phyloP scores from a whole-genome alignment of 2,113 vertebrate species.

The Carassius auratus region DNA sequence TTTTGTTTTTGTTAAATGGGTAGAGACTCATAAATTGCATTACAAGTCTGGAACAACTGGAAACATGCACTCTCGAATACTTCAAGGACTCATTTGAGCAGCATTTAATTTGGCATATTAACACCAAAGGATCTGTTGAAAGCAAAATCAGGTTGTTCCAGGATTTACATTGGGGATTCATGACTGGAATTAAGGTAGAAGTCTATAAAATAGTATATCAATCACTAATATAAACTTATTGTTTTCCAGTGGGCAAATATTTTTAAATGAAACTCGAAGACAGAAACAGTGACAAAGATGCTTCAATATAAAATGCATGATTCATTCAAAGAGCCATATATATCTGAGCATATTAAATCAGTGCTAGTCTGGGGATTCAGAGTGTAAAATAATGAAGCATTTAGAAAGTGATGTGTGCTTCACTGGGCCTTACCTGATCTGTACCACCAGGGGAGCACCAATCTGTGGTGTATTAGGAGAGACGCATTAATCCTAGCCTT shows the following conservation, averaged over 20 bases:
- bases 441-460: conserved; percentile 73
- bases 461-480: conserved; percentile 75
- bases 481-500: conserved; percentile 77
- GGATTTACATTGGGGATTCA: not conserved
- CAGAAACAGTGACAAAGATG: conserved; percentile 11
- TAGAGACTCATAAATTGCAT: conserved; percentile 19
- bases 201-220: conserved; percentile 18
- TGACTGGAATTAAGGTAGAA: not conserved
- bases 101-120: conserved; percentile 70
- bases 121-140: conserved; percentile 15
- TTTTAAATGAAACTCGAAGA: conserved; percentile 18
- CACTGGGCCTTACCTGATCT: conserved; percentile 78
- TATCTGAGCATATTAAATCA: conserved; percentile 85
- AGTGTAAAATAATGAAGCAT: conserved; percentile 92
- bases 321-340: conserved; percentile 75
- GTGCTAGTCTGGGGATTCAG: conserved; percentile 85
- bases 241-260: conserved; percentile 18
- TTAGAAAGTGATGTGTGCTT: conserved; percentile 90
- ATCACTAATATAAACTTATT: conserved; percentile 56
- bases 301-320: conserved; percentile 71
- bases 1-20: not conserved
- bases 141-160: not conserved
- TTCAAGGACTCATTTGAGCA: conserved; percentile 68
- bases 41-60: conserved; percentile 11
- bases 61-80: conserved; percentile 59